Evolutionary conservation across 2,797 vertebrate species (phyloP).

Genomic region (Sebastes itinus): DNA sequence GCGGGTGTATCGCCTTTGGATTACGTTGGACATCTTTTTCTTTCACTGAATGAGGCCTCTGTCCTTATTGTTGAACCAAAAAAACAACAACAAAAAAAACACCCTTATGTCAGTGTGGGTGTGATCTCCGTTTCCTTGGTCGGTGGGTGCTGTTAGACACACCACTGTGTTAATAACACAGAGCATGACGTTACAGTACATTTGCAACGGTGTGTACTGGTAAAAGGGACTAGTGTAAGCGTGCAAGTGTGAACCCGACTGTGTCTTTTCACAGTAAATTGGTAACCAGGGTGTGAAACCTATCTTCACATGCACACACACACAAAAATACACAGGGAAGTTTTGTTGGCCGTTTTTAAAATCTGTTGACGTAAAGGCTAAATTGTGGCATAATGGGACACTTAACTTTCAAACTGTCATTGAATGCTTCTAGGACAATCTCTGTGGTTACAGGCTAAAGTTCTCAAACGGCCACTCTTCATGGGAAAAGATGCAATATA

Average conservation of each 20-base stretch:
- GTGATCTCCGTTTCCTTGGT: conserved; percentile 41
- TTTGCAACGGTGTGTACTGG: conserved; percentile 41
- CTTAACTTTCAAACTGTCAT: neutral
- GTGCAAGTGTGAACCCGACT: conserved; percentile 49
- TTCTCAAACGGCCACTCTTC: neutral
- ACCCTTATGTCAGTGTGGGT: conserved; percentile 42
- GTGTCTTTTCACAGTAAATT: conserved; percentile 49
- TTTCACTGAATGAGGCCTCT: conserved; percentile 19
- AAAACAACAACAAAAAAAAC: neutral
- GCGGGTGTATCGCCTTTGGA: neutral
- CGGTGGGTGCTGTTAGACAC: conserved; percentile 43
- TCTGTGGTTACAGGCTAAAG: neutral
- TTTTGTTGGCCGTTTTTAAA: neutral
- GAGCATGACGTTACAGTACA: conserved; percentile 62
- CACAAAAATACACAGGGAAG: neutral
- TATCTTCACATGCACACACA: conserved; percentile 21
- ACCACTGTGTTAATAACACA: conserved; percentile 64
- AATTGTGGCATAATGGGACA: neutral
- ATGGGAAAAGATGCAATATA: conserved; percentile 25
- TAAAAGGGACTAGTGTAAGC: conserved; percentile 19
- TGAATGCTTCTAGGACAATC: neutral
- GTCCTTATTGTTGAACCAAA: conserved; percentile 26
- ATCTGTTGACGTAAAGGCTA: neutral
- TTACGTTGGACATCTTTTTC: neutral
- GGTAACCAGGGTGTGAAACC: conserved; percentile 51